A percentile compares a stretch with the other conserved stretches of the same genome.
Conservation (phyloP, 1,140 invertebrate species). For the Grapholita molesta region DNA sequence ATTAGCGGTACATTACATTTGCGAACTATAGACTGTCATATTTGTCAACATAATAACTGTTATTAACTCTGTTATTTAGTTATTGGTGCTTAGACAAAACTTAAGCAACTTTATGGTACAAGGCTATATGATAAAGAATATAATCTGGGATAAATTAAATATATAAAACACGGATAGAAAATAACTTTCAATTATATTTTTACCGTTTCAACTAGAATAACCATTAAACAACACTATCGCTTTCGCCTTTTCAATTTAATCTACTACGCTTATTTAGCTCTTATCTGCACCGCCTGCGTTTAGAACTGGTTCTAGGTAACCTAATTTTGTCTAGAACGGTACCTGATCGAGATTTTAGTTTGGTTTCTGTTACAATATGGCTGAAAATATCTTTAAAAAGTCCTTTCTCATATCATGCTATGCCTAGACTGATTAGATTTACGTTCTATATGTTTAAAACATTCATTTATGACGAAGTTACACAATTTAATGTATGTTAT, state of each 20-base stretch:
- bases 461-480: no score
- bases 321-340: background rate
- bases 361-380: background rate
- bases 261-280: background rate
- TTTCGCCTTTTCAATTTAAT: conserved; percentile 4
- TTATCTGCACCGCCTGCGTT: background rate
- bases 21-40: no score
- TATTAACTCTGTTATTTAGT: no score
- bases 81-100: no score
- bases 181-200: background rate
- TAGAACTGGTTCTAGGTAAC: conserved; percentile 16
- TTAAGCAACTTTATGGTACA: no score
- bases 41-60: no score
- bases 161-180: background rate
- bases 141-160: background rate
- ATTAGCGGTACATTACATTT: no score
- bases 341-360: background rate
- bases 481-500: no score
- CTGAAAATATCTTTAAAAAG: background rate
- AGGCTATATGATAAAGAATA: no score
- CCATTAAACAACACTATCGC: background rate
- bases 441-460: no score
- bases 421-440: no score
- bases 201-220: background rate
- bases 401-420: background rate